Conservation (phyloP, 2,797 vertebrate species). For the Mus spretus region DNA sequence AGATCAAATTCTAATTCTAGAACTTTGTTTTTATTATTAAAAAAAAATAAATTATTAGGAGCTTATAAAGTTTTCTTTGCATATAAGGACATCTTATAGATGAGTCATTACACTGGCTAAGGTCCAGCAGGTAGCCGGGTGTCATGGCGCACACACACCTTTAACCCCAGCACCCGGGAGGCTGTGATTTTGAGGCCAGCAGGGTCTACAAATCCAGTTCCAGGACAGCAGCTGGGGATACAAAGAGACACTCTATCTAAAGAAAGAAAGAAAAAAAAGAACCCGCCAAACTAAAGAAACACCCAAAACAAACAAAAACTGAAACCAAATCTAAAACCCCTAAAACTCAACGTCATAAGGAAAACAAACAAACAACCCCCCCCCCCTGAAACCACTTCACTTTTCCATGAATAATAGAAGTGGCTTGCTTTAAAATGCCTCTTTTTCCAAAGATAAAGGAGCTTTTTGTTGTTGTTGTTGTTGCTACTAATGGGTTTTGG, state of each 20-base stretch:
- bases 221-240: background rate
- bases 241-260: background rate
- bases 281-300: too few species aligned
- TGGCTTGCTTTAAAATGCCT: slow-evolving; percentile 13
- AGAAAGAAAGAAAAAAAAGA: background rate
- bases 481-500: background rate
- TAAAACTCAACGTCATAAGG: background rate
- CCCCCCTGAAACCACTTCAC: background rate
- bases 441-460: background rate
- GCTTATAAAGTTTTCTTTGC: slow-evolving; percentile 22
- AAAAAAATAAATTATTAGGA: background rate
- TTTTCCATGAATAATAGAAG: background rate
- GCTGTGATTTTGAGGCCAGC: background rate
- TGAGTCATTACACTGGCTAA: background rate
- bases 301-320: background rate
- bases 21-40: slow-evolving; percentile 48
- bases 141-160: background rate
- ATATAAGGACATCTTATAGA: background rate
- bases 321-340: background rate
- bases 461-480: background rate
- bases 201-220: background rate
- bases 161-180: background rate
- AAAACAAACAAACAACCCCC: background rate
- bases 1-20: slow-evolving; percentile 3
- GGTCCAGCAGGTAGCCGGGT: background rate